Evolutionary conservation across 2,797 vertebrate species (phyloP).

Genomic region (Anniella stebbinsi): DNA sequence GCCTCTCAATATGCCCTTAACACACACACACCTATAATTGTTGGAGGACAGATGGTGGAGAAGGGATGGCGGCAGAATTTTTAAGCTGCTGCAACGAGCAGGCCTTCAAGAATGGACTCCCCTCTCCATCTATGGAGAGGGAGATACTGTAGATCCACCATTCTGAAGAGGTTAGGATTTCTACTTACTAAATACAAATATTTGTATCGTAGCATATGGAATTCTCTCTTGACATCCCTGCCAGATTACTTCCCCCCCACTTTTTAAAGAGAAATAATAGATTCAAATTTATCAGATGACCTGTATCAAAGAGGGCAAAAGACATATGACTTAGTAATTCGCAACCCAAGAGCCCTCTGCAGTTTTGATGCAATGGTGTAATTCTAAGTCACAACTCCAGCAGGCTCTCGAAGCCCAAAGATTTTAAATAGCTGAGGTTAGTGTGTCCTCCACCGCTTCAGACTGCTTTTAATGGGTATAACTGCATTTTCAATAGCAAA

Average conservation of each 20-base stretch:
- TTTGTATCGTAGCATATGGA: neutral
- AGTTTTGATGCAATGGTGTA: neutral
- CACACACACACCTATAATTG: neutral
- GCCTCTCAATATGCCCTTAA: neutral
- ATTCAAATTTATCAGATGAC: neutral
- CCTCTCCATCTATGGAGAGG: neutral
- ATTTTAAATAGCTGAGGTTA: conserved; percentile 23
- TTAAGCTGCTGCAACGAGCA: neutral
- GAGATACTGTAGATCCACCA: neutral
- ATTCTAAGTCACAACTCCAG: neutral
- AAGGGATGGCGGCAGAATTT: neutral
- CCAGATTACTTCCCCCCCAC: neutral
- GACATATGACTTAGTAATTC: neutral
- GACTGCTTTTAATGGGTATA: conserved; percentile 53
- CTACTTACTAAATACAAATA: neutral
- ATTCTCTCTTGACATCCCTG: neutral
- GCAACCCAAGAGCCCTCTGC: neutral
- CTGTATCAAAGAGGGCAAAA: neutral
- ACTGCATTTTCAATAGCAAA: conserved; percentile 53
- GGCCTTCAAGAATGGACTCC: too few species aligned
- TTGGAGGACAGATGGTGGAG: neutral
- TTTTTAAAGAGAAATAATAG: neutral
- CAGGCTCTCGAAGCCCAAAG: neutral
- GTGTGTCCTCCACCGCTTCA: conserved; percentile 23
- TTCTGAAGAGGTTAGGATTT: neutral